These are phyloP conservation scores for Corythornis vintsioides DNA, from an alignment of 2,113 vertebrate genomes.

Conservation along the genomic window DNA sequence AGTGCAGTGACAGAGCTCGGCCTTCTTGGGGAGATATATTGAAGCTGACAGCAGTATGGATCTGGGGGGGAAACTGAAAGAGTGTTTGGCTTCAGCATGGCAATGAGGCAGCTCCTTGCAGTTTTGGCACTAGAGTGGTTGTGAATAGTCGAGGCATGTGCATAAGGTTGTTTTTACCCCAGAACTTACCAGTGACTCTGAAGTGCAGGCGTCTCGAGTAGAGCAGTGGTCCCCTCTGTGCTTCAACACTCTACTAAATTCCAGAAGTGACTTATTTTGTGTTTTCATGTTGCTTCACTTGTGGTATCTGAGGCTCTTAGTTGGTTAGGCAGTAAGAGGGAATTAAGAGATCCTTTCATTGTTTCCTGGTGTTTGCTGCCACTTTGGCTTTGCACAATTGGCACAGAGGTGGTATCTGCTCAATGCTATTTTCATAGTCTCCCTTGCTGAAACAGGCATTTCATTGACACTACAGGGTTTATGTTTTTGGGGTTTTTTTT, in stretches of 20 bases:
- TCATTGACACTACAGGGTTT: background rate
- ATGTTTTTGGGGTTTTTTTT: background rate
- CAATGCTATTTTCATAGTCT: background rate
- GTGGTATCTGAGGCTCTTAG: background rate
- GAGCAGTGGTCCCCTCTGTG: rapidly evolving
- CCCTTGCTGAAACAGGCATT: background rate
- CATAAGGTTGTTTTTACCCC: background rate
- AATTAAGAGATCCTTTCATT: background rate
- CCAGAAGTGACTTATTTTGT: background rate
- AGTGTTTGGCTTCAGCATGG: rapidly evolving
- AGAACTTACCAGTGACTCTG: background rate
- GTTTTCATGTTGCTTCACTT: background rate
- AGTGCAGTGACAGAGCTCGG: rapidly evolving
- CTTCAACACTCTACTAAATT: background rate
- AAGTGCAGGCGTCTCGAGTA: background rate
- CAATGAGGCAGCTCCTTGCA: background rate
- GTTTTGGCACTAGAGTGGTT: rapidly evolving
- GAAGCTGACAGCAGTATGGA: background rate
- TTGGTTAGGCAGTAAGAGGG: background rate
- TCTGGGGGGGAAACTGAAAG: too few relatives aligned
- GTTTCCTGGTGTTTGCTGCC: background rate
- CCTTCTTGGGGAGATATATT: rapidly evolving
- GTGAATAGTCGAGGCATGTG: background rate
- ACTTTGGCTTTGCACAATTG: background rate
- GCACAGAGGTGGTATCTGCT: background rate